Base-by-base conservation (phyloP, 2,888 invertebrate genomes). In the Chrysopilus asiliformis region DNA sequence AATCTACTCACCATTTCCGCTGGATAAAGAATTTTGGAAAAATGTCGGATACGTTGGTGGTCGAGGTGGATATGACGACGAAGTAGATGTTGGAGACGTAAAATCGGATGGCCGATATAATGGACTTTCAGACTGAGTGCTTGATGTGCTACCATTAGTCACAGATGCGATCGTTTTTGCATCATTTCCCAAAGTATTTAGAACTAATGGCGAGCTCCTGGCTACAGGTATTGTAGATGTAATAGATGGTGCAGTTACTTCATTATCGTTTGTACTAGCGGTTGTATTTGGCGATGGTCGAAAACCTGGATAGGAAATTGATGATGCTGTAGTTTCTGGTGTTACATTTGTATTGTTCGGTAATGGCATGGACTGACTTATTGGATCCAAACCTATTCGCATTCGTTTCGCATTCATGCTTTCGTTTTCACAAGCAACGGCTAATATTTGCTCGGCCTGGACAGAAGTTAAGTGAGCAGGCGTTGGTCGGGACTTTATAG, bases 361-460 rank as follows among this genome's bases (percentile, higher is more conserved):
- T 36, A 61, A 55, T 30, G 62, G 86, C 75, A 86, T 79, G 34
- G 87, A 85, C 66, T 89, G 89, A 57, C 85, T 84, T 52, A 90
- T 85, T 29, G 94, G 94, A 60, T 94, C 94, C 50, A 94, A 71
- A 33, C 94, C 94, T 57, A 93, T 74, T 47, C 93, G 76, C 93
- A 94, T 94, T 56, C 93, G 76, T 68, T 94, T 94, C 42, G 93
- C 94, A 66, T 94, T 94, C 66, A 90, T 82, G 66, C 89, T 89
- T 68, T 94, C 94, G 62, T 94, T 94, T 68, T 94, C 94, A 65
- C 94, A 94, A 43, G 94, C 94, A 57, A 85, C 81, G 46, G 93
- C 91, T 58, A 94, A 69, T 57, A 94, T 89, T 65, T 91, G 87
- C 64, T 94, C 94, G 35, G 94, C 94, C 65, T 91, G 90, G 47